Evolutionary conservation across 1,140 invertebrate genomes (phyloP).

Genomic region (Trinorchestia longiramus): DNA sequence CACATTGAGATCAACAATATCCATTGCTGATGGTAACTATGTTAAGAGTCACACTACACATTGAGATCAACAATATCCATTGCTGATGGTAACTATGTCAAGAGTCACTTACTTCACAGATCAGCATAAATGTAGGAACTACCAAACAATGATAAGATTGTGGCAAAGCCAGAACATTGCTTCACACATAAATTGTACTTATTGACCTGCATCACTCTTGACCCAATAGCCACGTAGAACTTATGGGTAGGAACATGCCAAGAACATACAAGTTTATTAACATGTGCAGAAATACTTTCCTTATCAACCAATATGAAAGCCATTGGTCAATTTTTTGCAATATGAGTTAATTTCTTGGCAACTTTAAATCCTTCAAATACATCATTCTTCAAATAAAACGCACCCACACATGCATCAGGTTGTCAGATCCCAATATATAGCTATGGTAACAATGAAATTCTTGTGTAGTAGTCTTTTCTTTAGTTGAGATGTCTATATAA

Average conservation of each 20-base stretch:
- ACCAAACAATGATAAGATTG: too few species aligned
- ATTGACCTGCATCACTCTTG: background rate
- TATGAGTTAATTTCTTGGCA: background rate
- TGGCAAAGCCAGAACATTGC: background rate
- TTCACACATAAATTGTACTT: background rate
- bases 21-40: too few species aligned
- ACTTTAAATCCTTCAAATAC: background rate
- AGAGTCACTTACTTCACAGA: too few species aligned
- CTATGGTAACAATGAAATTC: background rate
- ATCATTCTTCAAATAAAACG: too few species aligned
- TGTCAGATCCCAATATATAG: background rate
- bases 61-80: too few species aligned
- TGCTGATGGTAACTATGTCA: too few species aligned
- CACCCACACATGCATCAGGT: background rate
- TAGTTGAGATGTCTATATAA: background rate
- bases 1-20: too few species aligned
- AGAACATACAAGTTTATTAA: background rate
- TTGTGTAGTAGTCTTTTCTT: background rate
- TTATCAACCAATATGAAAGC: background rate
- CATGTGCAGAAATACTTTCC: background rate
- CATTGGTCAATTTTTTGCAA: background rate
- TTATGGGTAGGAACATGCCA: background rate
- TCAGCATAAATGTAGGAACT: too few species aligned
- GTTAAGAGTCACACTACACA: too few species aligned
- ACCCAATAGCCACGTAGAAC: background rate